Evolutionary conservation across 2,113 vertebrate species (phyloP), one percentile per base, ranked within the genome.

Genomic region (Arothron firmamentum): DNA sequence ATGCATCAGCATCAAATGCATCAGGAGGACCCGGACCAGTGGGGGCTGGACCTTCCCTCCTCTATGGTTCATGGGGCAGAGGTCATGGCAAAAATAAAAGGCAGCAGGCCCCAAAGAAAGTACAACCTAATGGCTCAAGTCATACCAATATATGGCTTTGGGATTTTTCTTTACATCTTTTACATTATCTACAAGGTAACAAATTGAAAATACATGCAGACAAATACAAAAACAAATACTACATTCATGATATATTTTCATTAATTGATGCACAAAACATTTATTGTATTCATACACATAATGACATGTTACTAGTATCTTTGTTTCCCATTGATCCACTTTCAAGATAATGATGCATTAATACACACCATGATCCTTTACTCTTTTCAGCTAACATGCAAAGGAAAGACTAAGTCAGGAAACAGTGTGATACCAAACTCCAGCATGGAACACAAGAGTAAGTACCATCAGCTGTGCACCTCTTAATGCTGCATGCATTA

Each of bases 101-200:
- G 83, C 45, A 79, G 82, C 2, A 70, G 74, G 38, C 72, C 42
- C 49, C 79, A 77, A 51, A 84, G 72, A 59, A 92, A 93, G 53
- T 90, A 92, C 88, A 92, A 92, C 70, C 87, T 97, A 14, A 92
- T 98, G 85, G 90, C 89, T 16, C 95, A 96, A 81, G 94, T 94
- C 51, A 95, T 98, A 62, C 96, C 96, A 46, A 92, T 98, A 70
- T 99, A 99, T 77, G 95, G 96, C 64, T 96, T 99, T 82, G 95
- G 95, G 34, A 95, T 98, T 62, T 90, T 98, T 69, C 90, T 98
- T 46, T 98, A 98, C 71, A 96, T 98, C 73, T 56, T 98, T 6
- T 97, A 96, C 75, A 95, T 98, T 70, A 91, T 98, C 13, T 92
- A 95, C 83, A 98, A 98, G 94, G 96, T 96, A 91, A 65, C 38